Conservation (phyloP, 2,797 vertebrate genomes). For the Ctenopoma multispine region DNA sequence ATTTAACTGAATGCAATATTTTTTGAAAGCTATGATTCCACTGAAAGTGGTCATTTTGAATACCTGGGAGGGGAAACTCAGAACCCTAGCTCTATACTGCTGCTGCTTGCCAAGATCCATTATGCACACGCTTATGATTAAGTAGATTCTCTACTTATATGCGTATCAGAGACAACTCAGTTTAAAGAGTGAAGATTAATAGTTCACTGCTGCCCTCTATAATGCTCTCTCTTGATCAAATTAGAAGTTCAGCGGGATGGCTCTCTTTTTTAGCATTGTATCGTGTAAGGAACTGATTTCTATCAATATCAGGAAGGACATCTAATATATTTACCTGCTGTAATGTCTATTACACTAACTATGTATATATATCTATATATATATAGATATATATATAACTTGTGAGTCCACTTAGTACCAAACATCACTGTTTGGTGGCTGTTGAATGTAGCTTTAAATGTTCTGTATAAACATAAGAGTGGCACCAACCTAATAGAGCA, state of each 20-base stretch:
- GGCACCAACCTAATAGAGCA: no score
- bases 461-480: no score
- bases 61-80: constrained; percentile 9
- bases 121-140: constrained; percentile 5
- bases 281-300: not conserved
- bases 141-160: not conserved
- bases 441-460: not conserved
- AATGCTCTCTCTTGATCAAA: not conserved
- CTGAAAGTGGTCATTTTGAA: constrained; percentile 35
- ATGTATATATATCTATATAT: no score
- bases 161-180: not conserved
- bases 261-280: no score
- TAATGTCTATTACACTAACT: not conserved
- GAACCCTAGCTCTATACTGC: not conserved
- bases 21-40: constrained; percentile 27
- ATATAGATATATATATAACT: no score
- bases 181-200: not conserved
- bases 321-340: no score
- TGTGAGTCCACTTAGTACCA: not conserved
- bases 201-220: not conserved
- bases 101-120: constrained; percentile 9
- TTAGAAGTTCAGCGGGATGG: not conserved
- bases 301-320: no score
- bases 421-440: not conserved
- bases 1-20: constrained; percentile 35